phyloP scores from a whole-genome alignment of 37 sponge, comb jelly and placozoan genomes.

The Mnemiopsis leidyi region DNA sequence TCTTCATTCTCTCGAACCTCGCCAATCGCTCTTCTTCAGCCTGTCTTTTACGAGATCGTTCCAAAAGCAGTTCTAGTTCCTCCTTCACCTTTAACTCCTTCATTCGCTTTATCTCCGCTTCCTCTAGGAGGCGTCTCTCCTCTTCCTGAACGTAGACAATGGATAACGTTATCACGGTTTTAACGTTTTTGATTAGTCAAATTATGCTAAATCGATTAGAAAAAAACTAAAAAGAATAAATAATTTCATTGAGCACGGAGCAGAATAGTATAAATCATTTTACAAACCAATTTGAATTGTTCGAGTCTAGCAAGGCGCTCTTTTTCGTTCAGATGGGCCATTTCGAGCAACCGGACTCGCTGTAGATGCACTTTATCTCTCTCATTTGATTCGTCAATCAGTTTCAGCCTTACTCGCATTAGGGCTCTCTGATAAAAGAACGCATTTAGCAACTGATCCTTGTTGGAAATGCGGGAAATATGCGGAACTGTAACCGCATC shows the following conservation, averaged over 20 bases:
- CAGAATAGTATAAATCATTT: neutral
- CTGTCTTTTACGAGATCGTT: neutral
- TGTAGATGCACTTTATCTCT: neutral
- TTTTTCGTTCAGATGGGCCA: slow-evolving; percentile 54
- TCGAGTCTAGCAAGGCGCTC: neutral
- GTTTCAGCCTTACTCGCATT: slow-evolving; percentile 2
- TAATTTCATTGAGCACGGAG: neutral
- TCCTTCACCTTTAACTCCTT: slow-evolving; percentile 52
- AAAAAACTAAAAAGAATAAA: too few relatives aligned
- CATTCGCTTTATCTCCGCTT: neutral
- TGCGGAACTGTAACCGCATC: too few relatives aligned
- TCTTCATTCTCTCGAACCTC: neutral
- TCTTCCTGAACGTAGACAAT: slow-evolving; percentile 45
- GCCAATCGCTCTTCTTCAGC: slow-evolving; percentile 16
- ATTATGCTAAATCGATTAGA: too few relatives aligned
- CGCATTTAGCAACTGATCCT: too few relatives aligned
- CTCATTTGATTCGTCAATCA: neutral
- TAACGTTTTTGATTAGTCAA: too few relatives aligned
- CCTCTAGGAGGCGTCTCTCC: neutral
- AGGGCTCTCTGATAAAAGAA: slow-evolving; percentile 49
- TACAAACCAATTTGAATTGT: slow-evolving; percentile 11
- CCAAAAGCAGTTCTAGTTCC: neutral
- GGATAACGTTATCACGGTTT: too few relatives aligned
- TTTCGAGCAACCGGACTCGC: neutral
- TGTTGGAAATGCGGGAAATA: too few relatives aligned